phyloP scores from a whole-genome alignment of 2,797 vertebrate genomes.

The Nannoperca obscura region DNA sequence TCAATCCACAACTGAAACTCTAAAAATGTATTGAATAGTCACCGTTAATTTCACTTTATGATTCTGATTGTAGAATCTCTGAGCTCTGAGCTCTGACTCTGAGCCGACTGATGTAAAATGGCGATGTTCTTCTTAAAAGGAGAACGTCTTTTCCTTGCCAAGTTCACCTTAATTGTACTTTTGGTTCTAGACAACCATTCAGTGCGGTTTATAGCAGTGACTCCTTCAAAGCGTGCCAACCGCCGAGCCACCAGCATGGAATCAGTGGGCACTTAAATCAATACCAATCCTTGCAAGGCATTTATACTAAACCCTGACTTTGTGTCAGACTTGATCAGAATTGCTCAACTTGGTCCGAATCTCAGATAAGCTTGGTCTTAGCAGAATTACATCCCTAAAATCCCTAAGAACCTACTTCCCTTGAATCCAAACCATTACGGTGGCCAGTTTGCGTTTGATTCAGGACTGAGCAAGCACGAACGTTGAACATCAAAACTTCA shows the following conservation, averaged over 20 bases:
- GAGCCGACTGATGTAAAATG: neutral
- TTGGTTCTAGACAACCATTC: neutral
- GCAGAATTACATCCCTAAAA: conserved; percentile 42
- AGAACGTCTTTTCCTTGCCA: neutral
- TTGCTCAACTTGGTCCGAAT: conserved; percentile 10
- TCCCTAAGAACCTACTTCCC: conserved; percentile 14
- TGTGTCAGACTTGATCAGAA: conserved; percentile 36
- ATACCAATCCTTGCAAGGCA: conserved; percentile 35
- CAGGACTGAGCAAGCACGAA: conserved; percentile 32
- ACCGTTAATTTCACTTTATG: neutral
- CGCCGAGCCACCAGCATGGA: conserved; percentile 31
- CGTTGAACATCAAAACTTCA: conserved; percentile 51
- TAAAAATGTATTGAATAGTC: neutral
- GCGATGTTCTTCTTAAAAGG: neutral
- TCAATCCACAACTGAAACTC: neutral
- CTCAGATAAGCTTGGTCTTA: conserved; percentile 15
- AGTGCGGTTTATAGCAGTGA: conserved; percentile 1
- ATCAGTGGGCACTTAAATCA: conserved; percentile 55
- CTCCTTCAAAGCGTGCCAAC: conserved; percentile 19
- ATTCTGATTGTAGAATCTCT: no score
- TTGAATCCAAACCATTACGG: conserved; percentile 49
- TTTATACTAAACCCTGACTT: conserved; percentile 38
- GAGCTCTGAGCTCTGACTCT: no score
- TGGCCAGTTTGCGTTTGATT: conserved; percentile 46
- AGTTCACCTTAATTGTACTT: neutral